A percentile compares a stretch with the other conserved stretches of the same genome.
Conservation (phyloP, 1,140 invertebrate genomes). For the Harlomillsia oculata region DNA sequence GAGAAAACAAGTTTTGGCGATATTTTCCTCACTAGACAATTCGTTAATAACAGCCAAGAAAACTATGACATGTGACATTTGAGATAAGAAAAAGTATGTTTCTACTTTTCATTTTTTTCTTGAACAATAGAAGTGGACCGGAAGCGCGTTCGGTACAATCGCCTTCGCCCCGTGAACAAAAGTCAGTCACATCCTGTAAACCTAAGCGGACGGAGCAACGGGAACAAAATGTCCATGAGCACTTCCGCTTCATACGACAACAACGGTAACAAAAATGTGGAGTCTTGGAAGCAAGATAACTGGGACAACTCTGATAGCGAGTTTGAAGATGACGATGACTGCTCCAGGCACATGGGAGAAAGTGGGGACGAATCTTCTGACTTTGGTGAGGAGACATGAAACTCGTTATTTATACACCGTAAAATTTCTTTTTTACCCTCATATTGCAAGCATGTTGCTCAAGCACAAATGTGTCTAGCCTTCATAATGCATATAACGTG, state of each 20-base stretch:
- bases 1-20: no score
- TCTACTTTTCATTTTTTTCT: conserved; percentile 3
- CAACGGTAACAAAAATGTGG: conserved; percentile 18
- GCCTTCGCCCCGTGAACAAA: conserved; percentile 16
- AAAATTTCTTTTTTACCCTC: no score
- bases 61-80: no score
- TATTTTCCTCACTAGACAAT: no score
- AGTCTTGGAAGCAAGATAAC: conserved; percentile 12
- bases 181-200: conserved; percentile 6
- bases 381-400: conserved; percentile 23
- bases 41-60: no score
- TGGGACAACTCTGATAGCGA: conserved; percentile 28
- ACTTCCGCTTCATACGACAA: conserved; percentile 14
- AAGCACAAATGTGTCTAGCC: no score
- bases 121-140: conserved; percentile 1
- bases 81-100: not conserved
- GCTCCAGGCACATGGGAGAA: conserved; percentile 10
- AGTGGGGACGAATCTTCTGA: conserved; percentile 28
- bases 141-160: conserved; percentile 25
- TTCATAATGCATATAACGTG: no score
- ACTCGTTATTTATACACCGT: no score
- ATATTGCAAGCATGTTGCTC: no score
- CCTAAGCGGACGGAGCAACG: conserved; percentile 7
- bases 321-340: conserved; percentile 23
- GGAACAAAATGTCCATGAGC: conserved; percentile 7